These are phyloP conservation scores for Ophiodon elongatus DNA, from an alignment of 2,113 vertebrate species.

Conservation along the genomic window DNA sequence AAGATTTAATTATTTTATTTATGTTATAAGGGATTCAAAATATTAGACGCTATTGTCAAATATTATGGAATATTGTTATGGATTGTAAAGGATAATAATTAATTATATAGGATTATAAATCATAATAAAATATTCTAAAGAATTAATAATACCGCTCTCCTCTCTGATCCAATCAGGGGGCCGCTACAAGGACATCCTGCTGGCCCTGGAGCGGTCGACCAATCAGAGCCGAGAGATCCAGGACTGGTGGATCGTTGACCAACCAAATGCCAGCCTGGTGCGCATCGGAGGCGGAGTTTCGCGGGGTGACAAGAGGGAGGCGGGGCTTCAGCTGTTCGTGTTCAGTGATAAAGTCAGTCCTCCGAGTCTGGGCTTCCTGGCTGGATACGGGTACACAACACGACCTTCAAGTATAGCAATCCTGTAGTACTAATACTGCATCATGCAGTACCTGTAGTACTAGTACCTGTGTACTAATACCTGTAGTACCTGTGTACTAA, in stretches of 20 bases:
- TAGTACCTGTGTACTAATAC: background rate
- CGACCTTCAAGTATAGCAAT: background rate
- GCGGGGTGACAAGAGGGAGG: slow-evolving; percentile 59
- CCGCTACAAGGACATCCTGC: slow-evolving; percentile 87
- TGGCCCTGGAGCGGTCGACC: slow-evolving; percentile 87
- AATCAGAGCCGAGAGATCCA: slow-evolving; percentile 75
- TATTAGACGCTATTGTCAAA: no score
- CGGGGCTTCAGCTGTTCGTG: slow-evolving; percentile 89
- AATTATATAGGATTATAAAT: no score
- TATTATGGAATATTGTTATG: no score
- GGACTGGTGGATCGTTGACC: slow-evolving; percentile 95
- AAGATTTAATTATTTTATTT: no score
- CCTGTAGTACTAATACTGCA: background rate
- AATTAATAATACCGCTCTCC: no score
- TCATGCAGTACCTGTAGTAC: background rate
- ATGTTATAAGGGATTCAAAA: no score
- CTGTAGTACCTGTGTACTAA: background rate
- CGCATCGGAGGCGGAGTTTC: slow-evolving; percentile 21
- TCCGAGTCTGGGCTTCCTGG: slow-evolving; percentile 94
- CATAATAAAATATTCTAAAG: no score
- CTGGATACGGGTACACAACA: slow-evolving; percentile 90
- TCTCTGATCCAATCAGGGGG: slow-evolving; percentile 74
- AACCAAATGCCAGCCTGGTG: slow-evolving; percentile 60
- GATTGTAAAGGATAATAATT: no score
- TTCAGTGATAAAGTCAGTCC: slow-evolving; percentile 98